Evolutionary conservation across 2,797 vertebrate species (phyloP).

Genomic region (Cirrhinus molitorella): DNA sequence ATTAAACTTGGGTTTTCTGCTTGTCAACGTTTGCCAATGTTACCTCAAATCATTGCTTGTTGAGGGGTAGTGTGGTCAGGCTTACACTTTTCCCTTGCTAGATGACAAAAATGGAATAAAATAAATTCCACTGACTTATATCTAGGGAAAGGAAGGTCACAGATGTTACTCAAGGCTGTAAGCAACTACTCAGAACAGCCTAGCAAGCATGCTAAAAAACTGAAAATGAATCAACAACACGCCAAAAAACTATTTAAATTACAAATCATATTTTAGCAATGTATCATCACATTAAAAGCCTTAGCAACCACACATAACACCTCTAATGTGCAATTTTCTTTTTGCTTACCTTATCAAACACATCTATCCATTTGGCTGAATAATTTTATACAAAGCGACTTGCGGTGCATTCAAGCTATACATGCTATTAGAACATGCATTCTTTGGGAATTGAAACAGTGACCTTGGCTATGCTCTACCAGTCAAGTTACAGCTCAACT

Average conservation of each 20-base stretch:
- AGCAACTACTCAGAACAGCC: background rate
- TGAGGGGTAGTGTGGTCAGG: background rate
- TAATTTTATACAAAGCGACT: background rate
- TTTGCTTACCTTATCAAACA: background rate
- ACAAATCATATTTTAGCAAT: background rate
- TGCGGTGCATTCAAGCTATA: conserved; percentile 10
- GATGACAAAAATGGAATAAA: background rate
- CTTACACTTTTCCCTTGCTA: background rate
- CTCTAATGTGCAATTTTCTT: background rate
- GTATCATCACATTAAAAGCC: background rate
- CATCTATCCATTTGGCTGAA: background rate
- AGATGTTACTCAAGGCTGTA: background rate
- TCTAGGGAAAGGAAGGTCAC: background rate
- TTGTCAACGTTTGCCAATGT: background rate
- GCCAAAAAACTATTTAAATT: background rate
- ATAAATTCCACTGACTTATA: conserved; percentile 2
- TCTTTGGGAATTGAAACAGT: conserved; percentile 30
- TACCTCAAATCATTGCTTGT: background rate
- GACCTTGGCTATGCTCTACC: conserved; percentile 25
- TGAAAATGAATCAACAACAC: background rate
- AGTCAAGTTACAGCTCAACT: background rate
- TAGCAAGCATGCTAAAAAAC: background rate
- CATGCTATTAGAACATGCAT: conserved; percentile 30
- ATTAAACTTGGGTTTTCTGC: background rate
- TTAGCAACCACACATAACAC: too few relatives aligned